Evolutionary conservation across 2,797 vertebrate species (phyloP).

Genomic region (Malurus leucopterus): DNA sequence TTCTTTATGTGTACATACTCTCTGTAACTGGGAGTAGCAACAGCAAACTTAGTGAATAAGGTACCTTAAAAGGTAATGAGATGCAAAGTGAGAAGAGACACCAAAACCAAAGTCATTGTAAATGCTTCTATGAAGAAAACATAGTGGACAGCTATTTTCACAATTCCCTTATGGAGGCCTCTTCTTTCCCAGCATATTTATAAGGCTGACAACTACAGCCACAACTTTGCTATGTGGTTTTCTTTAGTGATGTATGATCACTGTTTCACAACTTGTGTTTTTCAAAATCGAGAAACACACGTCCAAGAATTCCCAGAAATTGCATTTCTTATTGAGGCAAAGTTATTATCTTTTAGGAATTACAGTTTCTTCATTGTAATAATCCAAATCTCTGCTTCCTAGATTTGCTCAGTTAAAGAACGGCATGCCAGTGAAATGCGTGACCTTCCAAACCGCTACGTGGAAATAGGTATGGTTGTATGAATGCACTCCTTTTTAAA

Average conservation of each 20-base stretch:
- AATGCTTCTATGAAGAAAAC: background rate
- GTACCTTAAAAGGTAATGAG: background rate
- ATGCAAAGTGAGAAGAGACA: background rate
- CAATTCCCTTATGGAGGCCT: background rate
- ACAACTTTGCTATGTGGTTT: background rate
- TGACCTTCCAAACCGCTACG: slow-evolving; percentile 94
- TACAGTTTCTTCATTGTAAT: background rate
- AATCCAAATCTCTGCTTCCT: slow-evolving; percentile 40
- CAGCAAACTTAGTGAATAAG: background rate
- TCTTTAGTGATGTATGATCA: background rate
- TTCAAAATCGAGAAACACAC: background rate
- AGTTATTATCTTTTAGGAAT: background rate
- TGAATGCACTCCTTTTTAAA: background rate
- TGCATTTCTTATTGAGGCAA: background rate
- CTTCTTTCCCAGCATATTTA: background rate
- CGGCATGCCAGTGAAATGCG: slow-evolving; percentile 91
- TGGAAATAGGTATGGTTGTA: slow-evolving; percentile 88
- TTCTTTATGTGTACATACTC: background rate
- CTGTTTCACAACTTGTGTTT: background rate
- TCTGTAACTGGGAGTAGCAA: background rate
- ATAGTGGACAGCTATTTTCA: background rate
- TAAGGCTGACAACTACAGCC: background rate
- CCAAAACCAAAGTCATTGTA: background rate
- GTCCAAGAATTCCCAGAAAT: background rate
- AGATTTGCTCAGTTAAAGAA: slow-evolving; percentile 95